These are phyloP conservation scores for Champsocephalus esox DNA, from an alignment of 2,797 vertebrate genomes.

Conservation along the genomic window DNA sequence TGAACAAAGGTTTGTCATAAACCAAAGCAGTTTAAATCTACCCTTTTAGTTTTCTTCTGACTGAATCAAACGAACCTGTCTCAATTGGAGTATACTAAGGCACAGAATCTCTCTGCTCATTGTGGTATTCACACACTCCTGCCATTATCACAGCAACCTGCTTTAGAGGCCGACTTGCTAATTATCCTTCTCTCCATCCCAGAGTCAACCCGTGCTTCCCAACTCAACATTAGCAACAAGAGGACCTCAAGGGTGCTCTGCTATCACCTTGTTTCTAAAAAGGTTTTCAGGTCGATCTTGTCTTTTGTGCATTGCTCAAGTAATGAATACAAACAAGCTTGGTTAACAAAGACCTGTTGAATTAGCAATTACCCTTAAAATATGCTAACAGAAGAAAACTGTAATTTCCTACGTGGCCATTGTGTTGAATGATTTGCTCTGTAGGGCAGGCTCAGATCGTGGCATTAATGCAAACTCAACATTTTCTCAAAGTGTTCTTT, in stretches of 20 bases:
- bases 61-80: slow-evolving; percentile 37
- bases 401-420: slow-evolving; percentile 1
- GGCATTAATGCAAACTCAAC: not conserved
- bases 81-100: slow-evolving; percentile 40
- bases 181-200: slow-evolving; percentile 65
- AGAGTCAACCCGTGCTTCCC: slow-evolving; percentile 32
- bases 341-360: slow-evolving; percentile 40
- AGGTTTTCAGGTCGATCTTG: slow-evolving; percentile 28
- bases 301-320: slow-evolving; percentile 16
- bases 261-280: slow-evolving; percentile 47
- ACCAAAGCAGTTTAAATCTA: not conserved
- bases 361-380: slow-evolving; percentile 44
- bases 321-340: slow-evolving; percentile 23
- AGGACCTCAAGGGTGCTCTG: slow-evolving; percentile 24
- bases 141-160: slow-evolving; percentile 76
- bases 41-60: slow-evolving; percentile 32
- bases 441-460: slow-evolving; percentile 6
- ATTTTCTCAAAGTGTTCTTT: slow-evolving; percentile 30
- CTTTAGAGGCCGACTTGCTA: slow-evolving; percentile 75
- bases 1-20: slow-evolving; percentile 12
- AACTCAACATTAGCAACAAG: slow-evolving; percentile 18
- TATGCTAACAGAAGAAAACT: slow-evolving; percentile 15
- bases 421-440: slow-evolving; percentile 20
- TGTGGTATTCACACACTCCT: slow-evolving; percentile 75
- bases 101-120: slow-evolving; percentile 69